Evolutionary conservation across 2,113 vertebrate species (phyloP).

Genomic region (Corythornis vintsioides): DNA sequence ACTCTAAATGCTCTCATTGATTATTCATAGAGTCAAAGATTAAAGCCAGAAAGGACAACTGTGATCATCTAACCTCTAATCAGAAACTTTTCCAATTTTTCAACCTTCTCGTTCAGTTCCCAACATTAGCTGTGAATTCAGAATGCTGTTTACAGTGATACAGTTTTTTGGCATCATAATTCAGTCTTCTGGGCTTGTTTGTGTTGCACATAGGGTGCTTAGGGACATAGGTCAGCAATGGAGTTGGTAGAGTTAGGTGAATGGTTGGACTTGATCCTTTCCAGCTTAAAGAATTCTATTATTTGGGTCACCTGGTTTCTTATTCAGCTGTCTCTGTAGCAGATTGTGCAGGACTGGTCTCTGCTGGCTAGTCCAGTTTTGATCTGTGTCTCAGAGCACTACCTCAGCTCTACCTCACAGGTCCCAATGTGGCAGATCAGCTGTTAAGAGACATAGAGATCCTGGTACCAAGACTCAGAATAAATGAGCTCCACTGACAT

Average conservation of each 20-base stretch:
- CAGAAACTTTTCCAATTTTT: constrained; percentile 34
- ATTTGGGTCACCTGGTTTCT: background rate
- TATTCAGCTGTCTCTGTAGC: background rate
- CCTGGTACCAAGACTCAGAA: background rate
- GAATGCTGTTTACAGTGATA: background rate
- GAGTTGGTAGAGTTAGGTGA: no score
- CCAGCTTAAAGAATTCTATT: no score
- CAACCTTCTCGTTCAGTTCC: background rate
- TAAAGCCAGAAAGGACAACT: constrained; percentile 44
- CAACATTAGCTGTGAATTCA: background rate
- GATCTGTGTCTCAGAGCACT: accelerated
- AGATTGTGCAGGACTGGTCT: background rate
- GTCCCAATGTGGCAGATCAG: background rate
- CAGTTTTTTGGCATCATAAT: background rate
- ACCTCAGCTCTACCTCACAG: background rate
- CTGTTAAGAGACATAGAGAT: background rate
- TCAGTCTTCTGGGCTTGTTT: background rate
- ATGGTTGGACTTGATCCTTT: no score
- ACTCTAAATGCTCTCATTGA: constrained; percentile 60
- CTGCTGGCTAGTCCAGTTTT: background rate
- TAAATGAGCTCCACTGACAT: background rate
- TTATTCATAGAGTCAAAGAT: constrained; percentile 63
- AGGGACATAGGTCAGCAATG: no score
- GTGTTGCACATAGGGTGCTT: no score
- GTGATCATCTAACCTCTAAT: constrained; percentile 47